Base-by-base conservation (phyloP, 2,888 invertebrate species). In the Drosophila ochracea region DNA sequence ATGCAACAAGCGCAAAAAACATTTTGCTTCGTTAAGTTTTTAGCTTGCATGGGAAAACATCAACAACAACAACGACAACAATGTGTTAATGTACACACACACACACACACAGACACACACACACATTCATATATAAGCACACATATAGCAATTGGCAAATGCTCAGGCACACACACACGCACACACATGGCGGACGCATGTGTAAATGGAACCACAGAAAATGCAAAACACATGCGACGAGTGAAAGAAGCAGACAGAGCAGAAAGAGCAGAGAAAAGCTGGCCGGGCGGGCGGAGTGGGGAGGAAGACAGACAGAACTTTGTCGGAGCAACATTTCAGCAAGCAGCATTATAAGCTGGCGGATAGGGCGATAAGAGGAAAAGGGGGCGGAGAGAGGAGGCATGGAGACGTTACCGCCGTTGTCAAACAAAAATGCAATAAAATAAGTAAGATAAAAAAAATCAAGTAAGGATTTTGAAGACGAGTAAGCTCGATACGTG, bases 11-110 rank as follows among this genome's bases (percentile, higher is more conserved):
- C 72, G 84, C 47, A 82, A 89, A 85, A 89, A 90, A 84, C 67
- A 87, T 78, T 76, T 73, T 71, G 87, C 87, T 91, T 91, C 91
- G 91, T 91, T 91, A 91, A 82, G 91, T 89, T 91, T 86, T 78
- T 73, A 80, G 78, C 72, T 80, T 75, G 68, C 69, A 75, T 82
- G 88, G 59, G 75, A 65, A 80, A 85, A 66, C 78, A 85, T 62
- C 72, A 81, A 59, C 59, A 77, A 37, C 37, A 37, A 62, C 59
- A 77, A 62, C 72, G 68, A 55, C 61, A 80, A 63, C 72, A 89
- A 86, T 78, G 85, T 90, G 90, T 85, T 85, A 85, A 85, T 89
- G 81, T 68, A 73, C 68, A 71, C 64, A 67, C 50, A 76, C 37
- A 71, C 43, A 83, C 62, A 66, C 69, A 63, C 80, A 71, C n/a